Conservation (phyloP, 2,888 invertebrate species). For the Leptogaster cylindrica region DNA sequence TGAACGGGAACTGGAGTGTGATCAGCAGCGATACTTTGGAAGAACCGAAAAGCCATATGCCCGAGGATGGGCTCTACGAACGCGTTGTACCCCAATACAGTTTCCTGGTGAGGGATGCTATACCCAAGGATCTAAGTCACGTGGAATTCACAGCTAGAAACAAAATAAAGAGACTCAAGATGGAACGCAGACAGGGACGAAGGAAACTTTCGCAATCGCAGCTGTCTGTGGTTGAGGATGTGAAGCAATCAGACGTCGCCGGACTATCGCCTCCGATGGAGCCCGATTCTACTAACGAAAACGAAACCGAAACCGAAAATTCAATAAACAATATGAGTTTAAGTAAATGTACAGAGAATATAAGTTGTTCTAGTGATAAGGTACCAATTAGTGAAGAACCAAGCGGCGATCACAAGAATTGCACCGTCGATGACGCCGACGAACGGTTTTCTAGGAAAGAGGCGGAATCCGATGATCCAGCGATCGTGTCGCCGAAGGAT, state of each 20-base stretch:
- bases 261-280: neutral
- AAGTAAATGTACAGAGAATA: neutral
- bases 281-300: neutral
- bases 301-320: conserved; percentile 36
- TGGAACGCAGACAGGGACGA: conserved; percentile 41
- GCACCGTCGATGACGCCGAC: conserved; percentile 1
- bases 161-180: conserved; percentile 46
- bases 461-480: conserved; percentile 5
- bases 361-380: neutral
- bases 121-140: conserved; percentile 57
- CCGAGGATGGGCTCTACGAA: conserved; percentile 45
- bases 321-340: conserved; percentile 1
- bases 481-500: neutral
- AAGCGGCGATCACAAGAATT: neutral
- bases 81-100: conserved; percentile 60
- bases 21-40: neutral
- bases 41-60: neutral
- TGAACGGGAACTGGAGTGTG: conserved; percentile 66
- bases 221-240: conserved; percentile 46
- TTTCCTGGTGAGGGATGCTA: conserved; percentile 54
- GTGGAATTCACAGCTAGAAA: conserved; percentile 51
- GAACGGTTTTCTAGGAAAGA: too few relatives aligned
- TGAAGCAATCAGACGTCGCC: neutral
- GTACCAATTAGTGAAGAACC: neutral
- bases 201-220: conserved; percentile 55